Base-by-base conservation (phyloP, 2,113 vertebrate genomes). In the Syrrhaptes paradoxus region DNA sequence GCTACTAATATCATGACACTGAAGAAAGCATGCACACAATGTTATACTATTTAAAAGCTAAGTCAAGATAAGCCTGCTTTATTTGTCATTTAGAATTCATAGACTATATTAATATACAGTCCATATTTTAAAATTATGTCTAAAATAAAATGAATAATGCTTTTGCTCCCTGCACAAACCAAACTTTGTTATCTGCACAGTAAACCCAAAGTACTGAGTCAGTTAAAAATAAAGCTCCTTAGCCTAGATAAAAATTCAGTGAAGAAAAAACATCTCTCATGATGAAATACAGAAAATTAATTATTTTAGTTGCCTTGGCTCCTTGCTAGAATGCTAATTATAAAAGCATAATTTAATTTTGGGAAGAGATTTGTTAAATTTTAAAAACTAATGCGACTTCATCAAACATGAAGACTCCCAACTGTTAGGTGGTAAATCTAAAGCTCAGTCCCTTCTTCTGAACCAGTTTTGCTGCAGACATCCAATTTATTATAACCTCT, bases 171-270 rank as follows among this genome's bases (percentile, higher is more conserved):
- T 59, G 71, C 48, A 82, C 61, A 83, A 88, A 88, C 82, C 51
- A 52, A 93, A 62, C 38, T 93, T 78, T 22, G 74, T 91, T 89
- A 95, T 95, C 87, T 91, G 74, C 48, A 51, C 52, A 59, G 63
- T 80, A 90, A 96, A 96, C 83, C 82, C 36, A 12, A 70, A 91
- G 57, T 24, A 95, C 57, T 19, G 55, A 91, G 75, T 71, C 85
- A 67, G 78, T 96, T 95, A 59, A 93, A 96, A 94, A 85, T 70
- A 94, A 95, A 94, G 59, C 51, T 94, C 48, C 77, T 93, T 87
- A 93, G 68, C 59, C n/a, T 15, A 93, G 87, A 91, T 84, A 93
- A 97, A 94, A 91, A 92, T 77, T 88, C 82, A 86, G 25, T 80
- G 46, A 96, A 85, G 41, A 90, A 91, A 91, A 93, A 81, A 57